A percentile compares a stretch with the other conserved stretches of the same genome.
phyloP scores from a whole-genome alignment of 2,113 vertebrate species.

The Empidonax alnorum region DNA sequence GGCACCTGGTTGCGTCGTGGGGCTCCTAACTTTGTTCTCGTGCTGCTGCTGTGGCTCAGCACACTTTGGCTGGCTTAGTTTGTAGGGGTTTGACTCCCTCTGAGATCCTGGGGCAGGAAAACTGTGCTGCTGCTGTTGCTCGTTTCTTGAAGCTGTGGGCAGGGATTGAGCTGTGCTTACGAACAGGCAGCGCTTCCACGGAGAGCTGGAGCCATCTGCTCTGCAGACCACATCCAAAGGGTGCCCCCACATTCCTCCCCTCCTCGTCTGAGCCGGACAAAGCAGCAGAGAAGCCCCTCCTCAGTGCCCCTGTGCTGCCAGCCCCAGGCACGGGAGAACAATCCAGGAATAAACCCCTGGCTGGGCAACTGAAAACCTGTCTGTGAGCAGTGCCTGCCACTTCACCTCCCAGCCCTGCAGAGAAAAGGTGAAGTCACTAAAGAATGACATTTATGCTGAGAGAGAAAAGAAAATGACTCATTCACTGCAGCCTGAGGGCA shows the following conservation, averaged over 20 bases:
- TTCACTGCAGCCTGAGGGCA: not conserved
- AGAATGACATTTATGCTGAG: not conserved
- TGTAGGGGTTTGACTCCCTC: not conserved
- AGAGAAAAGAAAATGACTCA: not conserved
- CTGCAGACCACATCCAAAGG: not conserved
- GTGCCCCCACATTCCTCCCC: not conserved
- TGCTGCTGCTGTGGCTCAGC: not conserved
- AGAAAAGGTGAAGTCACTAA: not conserved
- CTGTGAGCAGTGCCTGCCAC: not conserved
- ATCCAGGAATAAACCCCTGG: not conserved
- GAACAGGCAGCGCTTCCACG: rapidly evolving
- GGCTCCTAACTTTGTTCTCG: not conserved
- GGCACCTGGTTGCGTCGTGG: not conserved
- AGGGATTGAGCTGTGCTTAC: not conserved
- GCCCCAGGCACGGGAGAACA: not conserved
- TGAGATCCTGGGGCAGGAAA: not conserved
- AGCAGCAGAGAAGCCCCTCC: not conserved
- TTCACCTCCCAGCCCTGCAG: not conserved
- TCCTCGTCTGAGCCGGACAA: not conserved
- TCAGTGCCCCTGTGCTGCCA: not conserved
- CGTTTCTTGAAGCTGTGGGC: not conserved
- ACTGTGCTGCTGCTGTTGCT: not conserved
- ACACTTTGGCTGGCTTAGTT: not conserved
- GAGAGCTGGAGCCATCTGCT: not conserved
- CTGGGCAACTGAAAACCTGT: not conserved